A percentile compares a stretch with the other conserved stretches of the same genome.
phyloP scores from a whole-genome alignment of 2,888 invertebrate genomes.

The Epinotia brunnichana region DNA sequence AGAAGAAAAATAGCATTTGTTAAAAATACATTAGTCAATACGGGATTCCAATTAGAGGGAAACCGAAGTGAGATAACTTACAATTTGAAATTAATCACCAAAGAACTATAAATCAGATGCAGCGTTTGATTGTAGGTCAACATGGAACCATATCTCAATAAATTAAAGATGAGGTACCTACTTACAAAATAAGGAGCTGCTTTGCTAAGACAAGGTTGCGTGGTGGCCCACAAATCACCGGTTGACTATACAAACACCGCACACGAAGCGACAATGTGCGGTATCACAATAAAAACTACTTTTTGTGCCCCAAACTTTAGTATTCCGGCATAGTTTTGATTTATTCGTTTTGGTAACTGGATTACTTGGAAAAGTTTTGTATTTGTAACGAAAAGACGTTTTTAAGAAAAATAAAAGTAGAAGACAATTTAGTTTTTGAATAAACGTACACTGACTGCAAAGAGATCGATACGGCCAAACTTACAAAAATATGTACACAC shows the following conservation, averaged over 20 bases:
- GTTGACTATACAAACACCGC: constrained; percentile 25
- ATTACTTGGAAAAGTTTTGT: constrained; percentile 28
- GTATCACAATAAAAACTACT: constrained; percentile 56
- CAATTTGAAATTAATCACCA: constrained; percentile 75
- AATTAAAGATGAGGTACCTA: background rate
- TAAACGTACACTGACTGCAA: no score
- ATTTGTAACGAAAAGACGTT: constrained; percentile 3
- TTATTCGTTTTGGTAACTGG: constrained; percentile 42
- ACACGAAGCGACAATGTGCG: constrained; percentile 42
- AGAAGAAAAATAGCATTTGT: constrained; percentile 56
- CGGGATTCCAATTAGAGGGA: constrained; percentile 60
- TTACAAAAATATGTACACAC: no score
- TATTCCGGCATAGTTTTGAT: constrained; percentile 51
- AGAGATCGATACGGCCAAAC: no score
- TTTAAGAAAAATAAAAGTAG: background rate
- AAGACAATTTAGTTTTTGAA: background rate
- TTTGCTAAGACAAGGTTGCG: constrained; percentile 12
- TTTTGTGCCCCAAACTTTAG: constrained; percentile 56
- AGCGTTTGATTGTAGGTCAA: constrained; percentile 44
- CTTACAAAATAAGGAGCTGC: background rate
- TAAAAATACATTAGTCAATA: constrained; percentile 71
- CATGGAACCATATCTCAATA: constrained; percentile 1
- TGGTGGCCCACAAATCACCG: constrained; percentile 13
- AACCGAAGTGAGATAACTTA: constrained; percentile 63
- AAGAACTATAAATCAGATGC: constrained; percentile 74